These are phyloP conservation scores for Salticus scenicus DNA, from an alignment of 2,888 invertebrate genomes.

Conservation along the genomic window DNA sequence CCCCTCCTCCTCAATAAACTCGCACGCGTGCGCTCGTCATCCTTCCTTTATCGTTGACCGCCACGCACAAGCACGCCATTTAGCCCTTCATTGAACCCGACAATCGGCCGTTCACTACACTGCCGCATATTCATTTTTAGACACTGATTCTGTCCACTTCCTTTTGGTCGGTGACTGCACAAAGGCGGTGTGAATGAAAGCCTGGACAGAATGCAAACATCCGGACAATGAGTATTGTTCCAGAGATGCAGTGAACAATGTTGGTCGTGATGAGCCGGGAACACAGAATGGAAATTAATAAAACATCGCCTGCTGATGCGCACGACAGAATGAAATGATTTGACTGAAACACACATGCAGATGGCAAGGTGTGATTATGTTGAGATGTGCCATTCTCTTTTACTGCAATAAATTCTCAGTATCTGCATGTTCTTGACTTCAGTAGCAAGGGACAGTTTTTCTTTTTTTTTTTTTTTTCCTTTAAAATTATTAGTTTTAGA, in stretches of 20 bases:
- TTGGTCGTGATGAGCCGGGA: neutral
- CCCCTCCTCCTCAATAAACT: too few species aligned
- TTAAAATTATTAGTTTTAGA: too few species aligned
- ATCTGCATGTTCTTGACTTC: too few species aligned
- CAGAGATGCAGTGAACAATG: neutral
- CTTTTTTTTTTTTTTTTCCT: too few species aligned
- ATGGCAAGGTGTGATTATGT: too few species aligned
- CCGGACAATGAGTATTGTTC: neutral
- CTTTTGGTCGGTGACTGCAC: neutral
- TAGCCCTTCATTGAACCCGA: neutral
- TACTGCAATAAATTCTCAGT: too few species aligned
- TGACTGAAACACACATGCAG: neutral
- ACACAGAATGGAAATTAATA: neutral
- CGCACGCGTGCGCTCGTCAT: neutral
- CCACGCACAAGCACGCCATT: neutral
- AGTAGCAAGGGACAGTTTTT: too few species aligned
- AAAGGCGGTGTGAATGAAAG: neutral
- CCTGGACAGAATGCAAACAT: too few species aligned
- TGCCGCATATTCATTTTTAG: too few species aligned
- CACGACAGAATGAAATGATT: neutral
- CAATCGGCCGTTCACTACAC: neutral
- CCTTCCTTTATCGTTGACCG: neutral
- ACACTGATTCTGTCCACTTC: neutral
- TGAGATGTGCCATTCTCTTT: too few species aligned
- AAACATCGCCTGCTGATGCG: neutral